Conservation (phyloP, 2,888 invertebrate species). For the Adela reaumurella region DNA sequence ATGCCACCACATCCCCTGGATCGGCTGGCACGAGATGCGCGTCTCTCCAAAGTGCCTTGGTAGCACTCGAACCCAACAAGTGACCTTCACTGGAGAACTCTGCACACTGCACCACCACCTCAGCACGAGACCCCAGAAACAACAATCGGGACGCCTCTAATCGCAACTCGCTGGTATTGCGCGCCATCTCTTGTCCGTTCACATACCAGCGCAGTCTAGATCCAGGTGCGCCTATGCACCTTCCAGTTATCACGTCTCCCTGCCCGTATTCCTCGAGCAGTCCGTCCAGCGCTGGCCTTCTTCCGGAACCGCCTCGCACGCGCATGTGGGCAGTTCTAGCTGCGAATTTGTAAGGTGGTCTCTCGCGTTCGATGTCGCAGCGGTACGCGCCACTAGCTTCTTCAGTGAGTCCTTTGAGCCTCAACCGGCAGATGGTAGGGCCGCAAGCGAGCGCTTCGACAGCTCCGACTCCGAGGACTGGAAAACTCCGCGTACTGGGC, state of each 20-base stretch:
- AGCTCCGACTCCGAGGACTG: conserved; percentile 32
- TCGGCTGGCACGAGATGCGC: conserved; percentile 16
- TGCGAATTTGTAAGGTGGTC: conserved; percentile 35
- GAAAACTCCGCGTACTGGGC: conserved; percentile 35
- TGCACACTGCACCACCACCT: conserved; percentile 48
- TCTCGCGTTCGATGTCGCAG: conserved; percentile 39
- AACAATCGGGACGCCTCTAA: conserved; percentile 23
- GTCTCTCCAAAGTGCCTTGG: conserved; percentile 29
- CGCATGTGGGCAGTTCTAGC: conserved; percentile 33
- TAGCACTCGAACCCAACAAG: conserved; percentile 30
- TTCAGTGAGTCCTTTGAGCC: conserved; percentile 31
- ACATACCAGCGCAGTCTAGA: conserved; percentile 41
- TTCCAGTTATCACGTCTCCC: conserved; percentile 33
- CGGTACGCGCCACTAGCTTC: conserved; percentile 39
- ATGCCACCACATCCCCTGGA: too few relatives aligned
- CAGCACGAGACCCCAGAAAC: conserved; percentile 42
- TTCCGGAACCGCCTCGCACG: conserved; percentile 28
- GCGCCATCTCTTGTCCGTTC: conserved; percentile 30
- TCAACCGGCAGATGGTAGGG: conserved; percentile 31
- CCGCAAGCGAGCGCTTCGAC: conserved; percentile 36
- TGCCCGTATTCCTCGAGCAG: conserved; percentile 29
- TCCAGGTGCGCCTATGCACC: conserved; percentile 30
- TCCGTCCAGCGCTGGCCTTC: conserved; percentile 33
- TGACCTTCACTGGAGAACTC: conserved; percentile 48
- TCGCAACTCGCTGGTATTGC: conserved; percentile 24